These are phyloP conservation scores for Promerops cafer DNA, from an alignment of 2,113 vertebrate genomes.

Conservation along the genomic window DNA sequence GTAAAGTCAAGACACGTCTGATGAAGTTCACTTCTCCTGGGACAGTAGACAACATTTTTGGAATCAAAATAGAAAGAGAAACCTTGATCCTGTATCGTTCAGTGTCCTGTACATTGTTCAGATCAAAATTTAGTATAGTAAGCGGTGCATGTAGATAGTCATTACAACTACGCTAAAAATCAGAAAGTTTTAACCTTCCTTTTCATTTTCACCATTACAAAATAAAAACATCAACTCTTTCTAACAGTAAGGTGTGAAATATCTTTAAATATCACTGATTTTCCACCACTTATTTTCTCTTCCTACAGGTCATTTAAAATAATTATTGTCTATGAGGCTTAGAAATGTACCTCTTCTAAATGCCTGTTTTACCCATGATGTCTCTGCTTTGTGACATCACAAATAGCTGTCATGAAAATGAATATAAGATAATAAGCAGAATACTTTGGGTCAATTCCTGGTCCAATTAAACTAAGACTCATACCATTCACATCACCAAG, in stretches of 20 bases:
- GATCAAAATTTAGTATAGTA: slow-evolving; percentile 40
- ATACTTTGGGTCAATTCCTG: background rate
- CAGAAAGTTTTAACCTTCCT: background rate
- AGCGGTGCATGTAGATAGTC: background rate
- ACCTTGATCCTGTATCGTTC: slow-evolving; percentile 10
- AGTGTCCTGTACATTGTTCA: background rate
- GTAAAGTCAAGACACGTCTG: slow-evolving; percentile 82
- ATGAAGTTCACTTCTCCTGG: slow-evolving; percentile 72
- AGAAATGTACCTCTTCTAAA: background rate
- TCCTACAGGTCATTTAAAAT: background rate
- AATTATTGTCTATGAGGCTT: background rate
- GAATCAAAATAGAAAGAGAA: background rate
- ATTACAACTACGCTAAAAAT: slow-evolving; percentile 3
- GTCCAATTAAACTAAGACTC: background rate
- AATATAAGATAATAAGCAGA: background rate
- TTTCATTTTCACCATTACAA: background rate
- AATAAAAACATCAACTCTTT: background rate
- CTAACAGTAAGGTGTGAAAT: background rate
- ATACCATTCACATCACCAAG: background rate
- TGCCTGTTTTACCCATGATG: background rate
- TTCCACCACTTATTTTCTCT: background rate
- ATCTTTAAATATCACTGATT: background rate
- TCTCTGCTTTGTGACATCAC: background rate
- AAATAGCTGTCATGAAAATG: background rate
- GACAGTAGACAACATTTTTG: slow-evolving; percentile 47